Base-by-base conservation (phyloP, 2,888 invertebrate genomes). In the Cantharis lateralis region DNA sequence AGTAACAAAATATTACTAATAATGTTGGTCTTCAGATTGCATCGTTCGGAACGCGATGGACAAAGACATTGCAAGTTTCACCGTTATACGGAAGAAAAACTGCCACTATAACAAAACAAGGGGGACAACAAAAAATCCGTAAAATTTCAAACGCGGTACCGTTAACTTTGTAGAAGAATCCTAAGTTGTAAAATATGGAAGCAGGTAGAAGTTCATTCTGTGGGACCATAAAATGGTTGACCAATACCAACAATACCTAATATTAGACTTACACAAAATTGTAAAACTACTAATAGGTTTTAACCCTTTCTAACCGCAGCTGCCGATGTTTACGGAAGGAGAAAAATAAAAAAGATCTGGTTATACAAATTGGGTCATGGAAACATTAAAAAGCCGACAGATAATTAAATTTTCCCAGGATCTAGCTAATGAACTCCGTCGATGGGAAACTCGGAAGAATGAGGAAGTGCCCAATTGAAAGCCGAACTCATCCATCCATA, bases 181-280 rank as follows among this genome's bases (percentile, higher is more conserved):
- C 71, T 15, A 32, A 73, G 74, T 74, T 77, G 77, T 73, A 74
- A 74, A 77, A 74, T 77, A 68, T 71, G 66, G 18, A 18, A 24
- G 74, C 77, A 77, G 77, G 77, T 77, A 77, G 77, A 71, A 66
- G 70, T 66, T 20, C 18, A 18, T 61, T 62, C 28, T 63, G 62
- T 24, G 10, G 10, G 26, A 71, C 72, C 32, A 20, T 26, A 63
- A 69, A 62, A 62, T 74, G 74, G 64, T 70, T 64, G 13, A 15
- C 64, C 15, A 64, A 64, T 63, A 63, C 16, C 26, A 3, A 28
- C 26, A 28, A 28, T 28, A 28, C 20, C 20, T 26, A 26, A 9
- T 18, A 63, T 11, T 10, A 11, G 13, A 32, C n/a, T 32, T 32
- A 32, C 48, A 48, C n/a, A 66, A 66, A 66, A 18, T 66, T 66